Conservation (phyloP, 2,797 vertebrate genomes). For the Odontamblyopus lacepedii region DNA sequence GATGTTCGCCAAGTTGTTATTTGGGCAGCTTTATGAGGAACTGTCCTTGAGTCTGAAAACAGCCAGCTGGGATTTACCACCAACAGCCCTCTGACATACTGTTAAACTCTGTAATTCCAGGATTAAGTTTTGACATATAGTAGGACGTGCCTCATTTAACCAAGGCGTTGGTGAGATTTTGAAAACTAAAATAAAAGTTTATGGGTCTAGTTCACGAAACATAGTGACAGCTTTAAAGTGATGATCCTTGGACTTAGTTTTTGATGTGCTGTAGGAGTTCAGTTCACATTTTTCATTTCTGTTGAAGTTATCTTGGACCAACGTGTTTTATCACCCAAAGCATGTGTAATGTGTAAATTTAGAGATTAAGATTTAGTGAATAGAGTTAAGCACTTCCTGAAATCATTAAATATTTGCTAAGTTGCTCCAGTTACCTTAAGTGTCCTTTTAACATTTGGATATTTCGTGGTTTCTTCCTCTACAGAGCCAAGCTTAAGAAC, state of each 20-base stretch:
- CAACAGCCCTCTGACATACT: slow-evolving; percentile 22
- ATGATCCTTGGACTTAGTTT: slow-evolving; percentile 31
- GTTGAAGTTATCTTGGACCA: slow-evolving; percentile 17
- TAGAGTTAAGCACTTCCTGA: slow-evolving; percentile 11
- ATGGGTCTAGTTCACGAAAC: slow-evolving; percentile 18
- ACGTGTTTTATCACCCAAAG: slow-evolving; percentile 13
- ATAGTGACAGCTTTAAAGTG: slow-evolving; percentile 21
- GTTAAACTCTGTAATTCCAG: slow-evolving; percentile 33
- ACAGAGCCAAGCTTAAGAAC: slow-evolving; percentile 85
- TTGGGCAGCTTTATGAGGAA: slow-evolving; percentile 27
- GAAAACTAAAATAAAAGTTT: slow-evolving; percentile 19
- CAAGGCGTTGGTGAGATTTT: slow-evolving; percentile 36
- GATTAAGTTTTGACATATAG: slow-evolving; percentile 23
- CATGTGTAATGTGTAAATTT: not conserved
- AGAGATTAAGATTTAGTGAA: not conserved
- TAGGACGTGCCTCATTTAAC: slow-evolving; percentile 38
- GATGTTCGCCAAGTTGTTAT: slow-evolving; percentile 4
- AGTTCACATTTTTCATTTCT: not conserved
- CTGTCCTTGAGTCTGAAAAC: slow-evolving; percentile 27
- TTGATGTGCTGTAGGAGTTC: slow-evolving; percentile 9
- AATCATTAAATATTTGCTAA: slow-evolving; percentile 19
- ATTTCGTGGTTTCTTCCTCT: slow-evolving; percentile 24
- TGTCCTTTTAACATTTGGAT: slow-evolving; percentile 30
- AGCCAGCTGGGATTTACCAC: slow-evolving; percentile 41
- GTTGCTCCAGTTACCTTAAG: slow-evolving; percentile 22